Evolutionary conservation across 1,140 invertebrate genomes (phyloP).

Genomic region (Drosophila albomicans): DNA sequence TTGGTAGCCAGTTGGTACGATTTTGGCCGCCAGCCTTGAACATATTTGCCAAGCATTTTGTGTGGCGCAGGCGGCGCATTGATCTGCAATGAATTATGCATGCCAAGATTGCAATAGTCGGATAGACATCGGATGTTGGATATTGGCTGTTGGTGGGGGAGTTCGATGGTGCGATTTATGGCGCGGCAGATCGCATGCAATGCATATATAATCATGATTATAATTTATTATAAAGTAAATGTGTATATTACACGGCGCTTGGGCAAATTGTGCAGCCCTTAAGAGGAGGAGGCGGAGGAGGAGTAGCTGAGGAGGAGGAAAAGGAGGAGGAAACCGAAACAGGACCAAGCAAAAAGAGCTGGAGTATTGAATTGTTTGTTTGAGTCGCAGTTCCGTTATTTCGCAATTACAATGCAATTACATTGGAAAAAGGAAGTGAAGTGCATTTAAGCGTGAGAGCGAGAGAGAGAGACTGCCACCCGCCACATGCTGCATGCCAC

Average conservation of each 20-base stretch:
- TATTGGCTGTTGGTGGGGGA: constrained; percentile 33
- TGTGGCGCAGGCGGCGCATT: constrained; percentile 65
- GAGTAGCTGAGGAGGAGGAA: constrained; percentile 3
- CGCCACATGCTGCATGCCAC: not conserved
- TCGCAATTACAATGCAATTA: constrained; percentile 81
- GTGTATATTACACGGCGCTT: constrained; percentile 77
- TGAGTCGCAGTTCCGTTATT: constrained; percentile 65
- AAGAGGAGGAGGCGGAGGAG: not conserved
- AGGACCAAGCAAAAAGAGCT: constrained; percentile 21
- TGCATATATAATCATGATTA: constrained; percentile 80
- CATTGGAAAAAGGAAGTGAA: constrained; percentile 71
- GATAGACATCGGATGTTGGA: constrained; percentile 25
- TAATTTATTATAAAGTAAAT: constrained; percentile 77
- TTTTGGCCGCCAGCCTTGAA: constrained; percentile 63
- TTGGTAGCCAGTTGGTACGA: constrained; percentile 63
- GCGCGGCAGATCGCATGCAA: constrained; percentile 77
- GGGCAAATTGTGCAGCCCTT: constrained; percentile 32
- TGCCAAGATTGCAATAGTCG: constrained; percentile 61
- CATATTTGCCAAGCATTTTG: constrained; percentile 78
- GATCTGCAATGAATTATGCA: constrained; percentile 82
- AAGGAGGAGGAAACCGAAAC: not conserved
- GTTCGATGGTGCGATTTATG: constrained; percentile 77
- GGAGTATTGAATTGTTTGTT: constrained; percentile 16
- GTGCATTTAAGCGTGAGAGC: constrained; percentile 73
- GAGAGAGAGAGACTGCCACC: not conserved